Evolutionary conservation across 2,113 vertebrate genomes (phyloP), one percentile per base, ranked within the genome.

Genomic region (Suncus etruscus): DNA sequence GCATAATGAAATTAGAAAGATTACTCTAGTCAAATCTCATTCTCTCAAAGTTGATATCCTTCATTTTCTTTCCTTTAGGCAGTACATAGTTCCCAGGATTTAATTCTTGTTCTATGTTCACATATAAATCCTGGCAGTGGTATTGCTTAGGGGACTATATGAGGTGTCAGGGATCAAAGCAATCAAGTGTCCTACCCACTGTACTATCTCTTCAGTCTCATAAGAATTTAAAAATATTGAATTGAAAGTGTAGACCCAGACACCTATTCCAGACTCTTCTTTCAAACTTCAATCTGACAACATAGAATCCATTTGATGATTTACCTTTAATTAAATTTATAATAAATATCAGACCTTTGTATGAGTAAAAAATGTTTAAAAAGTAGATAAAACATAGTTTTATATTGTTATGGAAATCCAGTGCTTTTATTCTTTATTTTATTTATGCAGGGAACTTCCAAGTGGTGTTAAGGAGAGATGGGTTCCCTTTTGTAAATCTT

Each of bases 1-100:
- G 54, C 90, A 91, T 51, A 90, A 74, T 50, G 2, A 3, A 81
- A 91, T 86, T 11, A 24, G 14, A 75, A 58, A 24, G 61, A 80
- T 58, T 74, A 63, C 29, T 20, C 31, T 72, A 51, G 16, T 47
- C 11, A 8, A 18, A 78, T 1, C 15, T 82, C 12, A 4, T 70
- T 48, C 25, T 83, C 79, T 91, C 82, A 86, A 81, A 80, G 69
- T 70, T 73, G 77, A 61, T 20, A 61, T 20, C n/a, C n/a, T n/a
- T n/a, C n/a, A n/a, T n/a, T n/a, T n/a, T n/a, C n/a, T n/a, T n/a
- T n/a, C n/a, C n/a, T n/a, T n/a, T n/a, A n/a, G n/a, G n/a, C n/a
- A n/a, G n/a, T n/a, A n/a, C n/a, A n/a, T n/a, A 5, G 58, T 22
- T 16, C 18, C 22, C 58, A 61, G 58, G 18, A 20, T 16, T 61